Base-by-base conservation (phyloP, 1,140 invertebrate genomes). In the Steinernema khuongi region DNA sequence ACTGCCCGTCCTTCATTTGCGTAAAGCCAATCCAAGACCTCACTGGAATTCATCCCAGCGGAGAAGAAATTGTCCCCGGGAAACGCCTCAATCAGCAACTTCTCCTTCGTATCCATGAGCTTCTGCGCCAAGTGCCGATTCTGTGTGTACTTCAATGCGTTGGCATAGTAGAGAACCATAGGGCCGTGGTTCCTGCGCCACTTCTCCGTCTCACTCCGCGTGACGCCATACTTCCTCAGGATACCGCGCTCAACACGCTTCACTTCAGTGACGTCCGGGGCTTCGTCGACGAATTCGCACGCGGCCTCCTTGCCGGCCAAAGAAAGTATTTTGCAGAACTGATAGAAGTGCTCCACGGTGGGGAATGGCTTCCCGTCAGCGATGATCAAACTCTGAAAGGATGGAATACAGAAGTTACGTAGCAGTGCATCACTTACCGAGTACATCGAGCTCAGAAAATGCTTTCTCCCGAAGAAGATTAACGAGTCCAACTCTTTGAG, bases 121-220 rank as follows among this genome's bases (percentile, higher is more conserved):
- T 26, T 26, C 50, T 60, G 4, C 26, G 11, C 50, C 50, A 60
- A 22, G 14, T 60, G 4, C 19, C 4, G 4, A 22, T 60, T 14
- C 50, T 60, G 50, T 4, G 22, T 17, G 26, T n/a, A 60, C 50
- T 60, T 60, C 50, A 60, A 60, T 22, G 50, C 50, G 50, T 60
- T 60, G 11, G 50, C 50, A 26, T 60, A 60, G 19, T 60, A 60
- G 14, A 60, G 26, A 11, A 60, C 50, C 11, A 22, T 14, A 22
- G 50, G 7, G 14, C 50, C 50, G 22, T 26, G 50, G 4, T 60
- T 60, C 50, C 26, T 11, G 22, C 50, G 50, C 50, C 50, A 60
- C 22, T 60, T 22, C 14, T 26, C 11, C 14, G 50, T 22, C 4
- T 7, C 19, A 7, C 22, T 60, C 19, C 22, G 7, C 50, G 50